Conservation (phyloP, 2,113 vertebrate species). For the Ailuropoda melanoleuca region DNA sequence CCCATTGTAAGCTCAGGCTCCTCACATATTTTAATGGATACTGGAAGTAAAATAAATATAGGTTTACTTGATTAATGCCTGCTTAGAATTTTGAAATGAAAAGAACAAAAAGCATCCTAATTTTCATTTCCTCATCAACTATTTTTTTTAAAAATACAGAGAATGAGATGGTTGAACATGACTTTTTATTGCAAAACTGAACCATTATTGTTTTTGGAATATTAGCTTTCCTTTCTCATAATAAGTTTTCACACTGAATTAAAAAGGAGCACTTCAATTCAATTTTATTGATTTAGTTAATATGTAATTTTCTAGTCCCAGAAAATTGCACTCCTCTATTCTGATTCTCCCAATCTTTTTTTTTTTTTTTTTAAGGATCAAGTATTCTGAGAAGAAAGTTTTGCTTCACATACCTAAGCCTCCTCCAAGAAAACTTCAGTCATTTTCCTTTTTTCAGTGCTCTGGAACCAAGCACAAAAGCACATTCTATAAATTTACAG, state of each 20-base stretch:
- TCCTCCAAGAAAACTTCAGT: background rate
- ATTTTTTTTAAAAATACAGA: background rate
- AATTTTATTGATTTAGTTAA: conserved; percentile 43
- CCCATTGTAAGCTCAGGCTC: conserved; percentile 1
- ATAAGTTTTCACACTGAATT: conserved; percentile 58
- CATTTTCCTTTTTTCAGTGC: background rate
- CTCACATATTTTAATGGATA: conserved; percentile 53
- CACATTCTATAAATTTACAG: background rate
- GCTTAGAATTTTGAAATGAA: conserved; percentile 54
- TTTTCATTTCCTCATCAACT: conserved; percentile 58
- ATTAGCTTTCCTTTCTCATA: conserved; percentile 56
- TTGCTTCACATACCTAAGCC: background rate
- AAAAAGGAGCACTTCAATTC: conserved; percentile 7
- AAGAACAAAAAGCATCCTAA: conserved; percentile 19
- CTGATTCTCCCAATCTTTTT: background rate
- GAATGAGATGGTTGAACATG: conserved; percentile 27
- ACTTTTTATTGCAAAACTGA: conserved; percentile 36
- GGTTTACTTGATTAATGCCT: conserved; percentile 33
- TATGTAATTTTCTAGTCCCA: background rate
- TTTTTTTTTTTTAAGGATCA: background rate
- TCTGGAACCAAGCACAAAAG: background rate
- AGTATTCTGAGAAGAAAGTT: conserved; percentile 7
- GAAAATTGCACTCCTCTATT: conserved; percentile 50
- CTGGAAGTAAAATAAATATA: conserved; percentile 55
- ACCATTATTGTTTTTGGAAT: conserved; percentile 55